Evolutionary conservation across 2,113 vertebrate species (phyloP).

Genomic region (Stigmatopora argus): DNA sequence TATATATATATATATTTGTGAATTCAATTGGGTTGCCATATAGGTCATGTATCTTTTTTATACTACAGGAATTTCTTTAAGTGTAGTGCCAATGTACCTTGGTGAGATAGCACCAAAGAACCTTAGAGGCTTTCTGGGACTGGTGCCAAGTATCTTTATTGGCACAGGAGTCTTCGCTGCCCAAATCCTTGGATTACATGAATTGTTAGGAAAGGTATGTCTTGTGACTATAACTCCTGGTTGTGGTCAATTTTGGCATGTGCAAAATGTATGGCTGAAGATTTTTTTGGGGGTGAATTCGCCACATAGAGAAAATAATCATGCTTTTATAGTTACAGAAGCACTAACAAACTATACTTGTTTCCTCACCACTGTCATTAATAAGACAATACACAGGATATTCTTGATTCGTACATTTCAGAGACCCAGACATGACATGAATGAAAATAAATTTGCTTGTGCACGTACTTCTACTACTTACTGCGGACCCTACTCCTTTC

Average conservation of each 20-base stretch:
- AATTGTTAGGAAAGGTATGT: conserved; percentile 80
- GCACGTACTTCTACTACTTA: too few species aligned
- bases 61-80: conserved; percentile 78
- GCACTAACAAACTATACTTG: too few species aligned
- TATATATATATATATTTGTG: not conserved
- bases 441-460: too few species aligned
- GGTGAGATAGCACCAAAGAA: conserved; percentile 87
- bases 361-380: too few species aligned
- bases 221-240: not conserved
- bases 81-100: conserved; percentile 86
- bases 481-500: too few species aligned
- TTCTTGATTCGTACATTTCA: too few species aligned
- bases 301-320: too few species aligned
- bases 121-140: conserved; percentile 80
- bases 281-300: too few species aligned
- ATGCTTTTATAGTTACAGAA: too few species aligned
- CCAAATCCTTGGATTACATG: conserved; percentile 80
- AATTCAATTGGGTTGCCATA: not conserved
- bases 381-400: too few species aligned
- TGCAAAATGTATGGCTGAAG: not conserved
- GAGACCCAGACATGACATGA: too few species aligned
- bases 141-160: conserved; percentile 85
- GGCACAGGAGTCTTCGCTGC: conserved; percentile 81
- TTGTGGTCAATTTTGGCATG: not conserved
- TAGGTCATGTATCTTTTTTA: not conserved